Base-by-base conservation (phyloP, 2,888 invertebrate species). In the Cordilura impudica region DNA sequence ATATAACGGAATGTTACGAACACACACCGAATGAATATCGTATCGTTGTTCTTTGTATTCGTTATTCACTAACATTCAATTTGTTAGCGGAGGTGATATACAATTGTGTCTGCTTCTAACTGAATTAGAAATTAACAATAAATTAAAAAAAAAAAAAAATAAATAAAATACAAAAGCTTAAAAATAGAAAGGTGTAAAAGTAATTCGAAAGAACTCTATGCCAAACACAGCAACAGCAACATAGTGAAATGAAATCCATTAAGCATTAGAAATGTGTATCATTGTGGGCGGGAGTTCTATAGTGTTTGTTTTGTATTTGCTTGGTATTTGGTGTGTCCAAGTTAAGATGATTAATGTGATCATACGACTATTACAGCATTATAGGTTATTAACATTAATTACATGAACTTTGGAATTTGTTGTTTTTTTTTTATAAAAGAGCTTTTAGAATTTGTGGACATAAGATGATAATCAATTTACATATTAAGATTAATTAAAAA, bases 291-390 rank as follows among this genome's bases (percentile, higher is more conserved):
- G 23, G 1, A 21, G n/a, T 26, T 54, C n/a, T 18, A 10, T 54
- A 2, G 10, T 43, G 10, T 47, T 10, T 67, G 6, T 31, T 56
- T 10, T 56, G 29, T 58, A 39, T 39, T 26, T 39, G n/a, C 4
- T 39, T 39, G n/a, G 10, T 39, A 12, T 35, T 5, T 35, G 12
- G 12, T 58, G 10, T 49, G 29, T 45, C n/a, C 70, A 61, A 61
- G 21, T 56, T 58, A 19, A 65, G 26, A 73, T 56, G 65, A 45
- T 61, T 61, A 53, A 54, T 61, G 56, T 73, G 65, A 19, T 65
- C 65, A 65, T 39, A n/a, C n/a, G n/a, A n/a, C n/a, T n/a, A 73
- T 58, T 58, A 73, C 56, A 65, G 49, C 56, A 73, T 39, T 58
- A 39, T 65, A 65, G 65, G 65, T 73, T 58, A 58, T 58, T 58